Evolutionary conservation across 2,888 invertebrate species (phyloP).

Genomic region (Cataglyphis altisquamis): DNA sequence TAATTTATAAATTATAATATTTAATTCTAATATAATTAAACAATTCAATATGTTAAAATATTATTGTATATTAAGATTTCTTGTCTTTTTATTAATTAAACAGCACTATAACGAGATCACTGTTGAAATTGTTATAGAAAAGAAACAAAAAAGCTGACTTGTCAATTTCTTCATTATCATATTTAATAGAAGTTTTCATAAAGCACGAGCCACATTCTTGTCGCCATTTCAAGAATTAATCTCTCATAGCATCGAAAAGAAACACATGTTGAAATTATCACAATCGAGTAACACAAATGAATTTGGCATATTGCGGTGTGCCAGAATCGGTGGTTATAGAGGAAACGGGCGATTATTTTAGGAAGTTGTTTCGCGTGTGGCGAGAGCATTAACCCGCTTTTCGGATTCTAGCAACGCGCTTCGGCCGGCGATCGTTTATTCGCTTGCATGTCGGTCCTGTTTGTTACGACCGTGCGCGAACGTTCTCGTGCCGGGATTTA

Average conservation of each 20-base stretch:
- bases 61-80: background rate
- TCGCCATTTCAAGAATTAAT: background rate
- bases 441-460: constrained; percentile 64
- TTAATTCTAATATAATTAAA: background rate
- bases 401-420: constrained; percentile 39
- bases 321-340: constrained; percentile 57
- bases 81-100: background rate
- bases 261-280: constrained; percentile 26
- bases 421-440: constrained; percentile 57
- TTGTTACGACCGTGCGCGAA: constrained; percentile 56
- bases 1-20: background rate
- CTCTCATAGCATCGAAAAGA: background rate
- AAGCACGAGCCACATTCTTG: background rate
- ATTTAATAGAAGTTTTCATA: background rate
- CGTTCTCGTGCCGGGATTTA: constrained; percentile 59
- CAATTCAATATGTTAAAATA: background rate
- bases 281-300: constrained; percentile 24
- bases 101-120: background rate
- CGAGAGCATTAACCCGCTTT: constrained; percentile 74
- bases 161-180: background rate
- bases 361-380: constrained; percentile 71
- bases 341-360: constrained; percentile 66
- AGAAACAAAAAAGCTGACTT: background rate
- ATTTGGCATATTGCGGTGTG: constrained; percentile 59
- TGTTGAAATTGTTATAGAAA: background rate